These are phyloP conservation scores for Halyomorpha halys DNA, from an alignment of 1,140 invertebrate species.

Conservation along the genomic window DNA sequence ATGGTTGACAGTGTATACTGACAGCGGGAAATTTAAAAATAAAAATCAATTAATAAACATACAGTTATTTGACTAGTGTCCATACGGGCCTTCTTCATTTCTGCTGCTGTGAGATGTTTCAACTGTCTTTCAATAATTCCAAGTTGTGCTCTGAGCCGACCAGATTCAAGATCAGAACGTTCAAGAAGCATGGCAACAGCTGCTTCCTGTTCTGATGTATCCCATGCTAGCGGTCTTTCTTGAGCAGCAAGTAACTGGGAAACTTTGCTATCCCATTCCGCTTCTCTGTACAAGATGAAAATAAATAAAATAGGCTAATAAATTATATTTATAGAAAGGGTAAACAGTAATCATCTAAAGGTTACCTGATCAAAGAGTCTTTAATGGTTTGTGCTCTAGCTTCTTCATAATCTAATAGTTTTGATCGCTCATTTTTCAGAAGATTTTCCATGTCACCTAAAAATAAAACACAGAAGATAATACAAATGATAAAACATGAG, in stretches of 20 bases:
- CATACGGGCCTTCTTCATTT: constrained; percentile 58
- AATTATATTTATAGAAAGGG: neutral
- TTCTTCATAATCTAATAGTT: constrained; percentile 18
- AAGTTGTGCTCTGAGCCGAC: constrained; percentile 67
- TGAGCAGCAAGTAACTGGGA: constrained; percentile 46
- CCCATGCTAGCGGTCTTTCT: constrained; percentile 18
- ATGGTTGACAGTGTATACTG: no score
- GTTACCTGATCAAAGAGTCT: constrained; percentile 16
- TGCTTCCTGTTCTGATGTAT: constrained; percentile 46
- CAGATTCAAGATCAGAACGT: constrained; percentile 59
- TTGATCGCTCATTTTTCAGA: constrained; percentile 11
- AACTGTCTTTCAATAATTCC: constrained; percentile 63
- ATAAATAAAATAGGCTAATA: neutral
- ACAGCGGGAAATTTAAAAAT: no score
- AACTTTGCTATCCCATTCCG: constrained; percentile 46
- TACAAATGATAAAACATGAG: no score
- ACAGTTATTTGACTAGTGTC: constrained; percentile 56
- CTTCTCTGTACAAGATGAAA: constrained; percentile 36
- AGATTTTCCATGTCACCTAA: constrained; percentile 24
- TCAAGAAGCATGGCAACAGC: constrained; percentile 60
- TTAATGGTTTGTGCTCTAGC: constrained; percentile 14
- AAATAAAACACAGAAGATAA: neutral
- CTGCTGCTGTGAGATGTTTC: constrained; percentile 58
- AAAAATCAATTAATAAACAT: constrained; percentile 30
- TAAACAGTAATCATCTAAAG: neutral